Conservation (phyloP, 2,797 vertebrate genomes). For the Enteromius anoplus region DNA sequence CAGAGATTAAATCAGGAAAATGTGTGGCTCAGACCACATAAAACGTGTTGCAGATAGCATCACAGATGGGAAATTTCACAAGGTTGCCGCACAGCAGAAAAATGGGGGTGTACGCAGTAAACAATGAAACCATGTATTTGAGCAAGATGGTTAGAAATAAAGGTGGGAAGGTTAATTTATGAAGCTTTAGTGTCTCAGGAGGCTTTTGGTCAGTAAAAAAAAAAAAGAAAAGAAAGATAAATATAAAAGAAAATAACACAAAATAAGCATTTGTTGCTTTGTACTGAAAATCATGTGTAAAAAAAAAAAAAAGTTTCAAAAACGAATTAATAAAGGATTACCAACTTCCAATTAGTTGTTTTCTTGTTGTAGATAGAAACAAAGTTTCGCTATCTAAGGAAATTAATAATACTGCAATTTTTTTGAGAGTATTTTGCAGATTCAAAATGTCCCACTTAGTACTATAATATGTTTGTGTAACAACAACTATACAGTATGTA, state of each 20-base stretch:
- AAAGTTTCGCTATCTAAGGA: too few relatives aligned
- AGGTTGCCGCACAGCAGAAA: not conserved
- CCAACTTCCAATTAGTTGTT: too few relatives aligned
- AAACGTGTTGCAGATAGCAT: not conserved
- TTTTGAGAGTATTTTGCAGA: too few relatives aligned
- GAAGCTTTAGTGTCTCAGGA: not conserved
- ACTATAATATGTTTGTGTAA: not conserved
- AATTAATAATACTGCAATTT: too few relatives aligned
- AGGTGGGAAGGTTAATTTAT: not conserved
- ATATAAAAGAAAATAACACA: not conserved
- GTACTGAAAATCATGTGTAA: too few relatives aligned
- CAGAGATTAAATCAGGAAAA: conserved; percentile 3
- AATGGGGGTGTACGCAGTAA: conserved; percentile 1
- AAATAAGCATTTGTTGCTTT: not conserved
- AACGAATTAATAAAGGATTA: too few relatives aligned
- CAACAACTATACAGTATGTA: not conserved
- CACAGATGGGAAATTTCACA: conserved; percentile 8
- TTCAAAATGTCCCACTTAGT: too few relatives aligned
- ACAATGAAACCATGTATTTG: not conserved
- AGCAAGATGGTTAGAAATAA: not conserved
- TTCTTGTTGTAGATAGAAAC: too few relatives aligned
- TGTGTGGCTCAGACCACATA: not conserved
- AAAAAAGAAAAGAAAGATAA: not conserved
- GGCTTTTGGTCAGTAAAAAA: not conserved
- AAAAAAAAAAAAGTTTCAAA: too few relatives aligned